These are phyloP conservation scores for Laothoe populi DNA, from an alignment of 2,888 invertebrate genomes.

Conservation along the genomic window DNA sequence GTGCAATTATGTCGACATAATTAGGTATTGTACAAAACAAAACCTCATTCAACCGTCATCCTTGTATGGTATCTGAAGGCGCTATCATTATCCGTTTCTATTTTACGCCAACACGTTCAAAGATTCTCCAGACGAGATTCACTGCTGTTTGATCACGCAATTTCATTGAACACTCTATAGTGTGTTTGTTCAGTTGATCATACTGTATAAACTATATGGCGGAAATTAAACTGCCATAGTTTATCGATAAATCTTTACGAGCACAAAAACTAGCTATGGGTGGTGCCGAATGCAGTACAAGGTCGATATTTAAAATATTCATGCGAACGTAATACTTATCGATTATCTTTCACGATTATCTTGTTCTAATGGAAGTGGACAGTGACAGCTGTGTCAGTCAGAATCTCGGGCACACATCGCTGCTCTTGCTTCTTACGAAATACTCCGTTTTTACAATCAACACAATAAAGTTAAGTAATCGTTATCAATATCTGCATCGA, in stretches of 20 bases:
- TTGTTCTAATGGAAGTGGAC: conserved; percentile 19
- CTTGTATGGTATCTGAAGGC: conserved; percentile 1
- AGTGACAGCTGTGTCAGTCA: conserved; percentile 15
- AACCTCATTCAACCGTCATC: neutral
- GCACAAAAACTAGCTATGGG: conserved; percentile 8
- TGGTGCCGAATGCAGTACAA: conserved; percentile 18
- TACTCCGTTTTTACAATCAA: neutral
- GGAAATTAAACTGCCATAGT: neutral
- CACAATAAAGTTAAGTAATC: conserved; percentile 14
- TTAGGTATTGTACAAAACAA: neutral
- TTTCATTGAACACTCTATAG: neutral
- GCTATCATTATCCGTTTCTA: conserved; percentile 5
- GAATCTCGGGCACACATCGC: neutral
- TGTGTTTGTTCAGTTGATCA: neutral
- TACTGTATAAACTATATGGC: neutral
- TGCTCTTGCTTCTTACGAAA: conserved; percentile 8
- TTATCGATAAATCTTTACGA: conserved; percentile 5
- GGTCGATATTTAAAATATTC: conserved; percentile 22
- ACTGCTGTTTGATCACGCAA: neutral
- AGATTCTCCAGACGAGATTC: neutral
- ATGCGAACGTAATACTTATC: conserved; percentile 11
- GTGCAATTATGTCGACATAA: neutral
- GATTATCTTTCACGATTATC: conserved; percentile 11
- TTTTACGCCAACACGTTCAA: neutral
- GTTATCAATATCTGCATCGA: conserved; percentile 25